Base-by-base conservation (phyloP, 1,140 invertebrate species). In the Cotesia typhae region DNA sequence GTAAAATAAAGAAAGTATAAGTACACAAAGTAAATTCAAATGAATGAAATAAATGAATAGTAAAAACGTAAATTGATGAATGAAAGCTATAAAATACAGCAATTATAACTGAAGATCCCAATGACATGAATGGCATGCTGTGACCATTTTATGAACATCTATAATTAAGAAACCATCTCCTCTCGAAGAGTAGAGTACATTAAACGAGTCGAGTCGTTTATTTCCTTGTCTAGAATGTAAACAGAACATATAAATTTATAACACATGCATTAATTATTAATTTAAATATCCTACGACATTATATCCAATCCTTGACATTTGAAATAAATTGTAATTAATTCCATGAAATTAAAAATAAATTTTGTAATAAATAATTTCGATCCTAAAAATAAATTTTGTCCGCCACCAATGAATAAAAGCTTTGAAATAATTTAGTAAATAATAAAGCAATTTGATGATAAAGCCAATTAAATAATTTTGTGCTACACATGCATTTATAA, bases 151-250 rank as follows among this genome's bases (percentile, higher is more conserved):
- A 17, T 53, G 65, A 51, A 67, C 14, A 51, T 65, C 55, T 52
- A 67, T 57, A 51, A 67, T 20, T 9, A 59, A 35, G 36, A 67
- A 14, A 59, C 64, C 52, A 67, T 72, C 64, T 66, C 67, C 74
- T 79, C 76, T 75, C 71, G 81, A 78, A 76, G 64, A 67, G 78
- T 79, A 80, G 79, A 79, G 79, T 81, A 78, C 74, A 81, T 83
- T 85, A 82, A 76, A 80, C 76, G 77, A 81, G 71, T 80, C 78
- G 9, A 59, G 41, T 78, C 79, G 74, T 77, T 78, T 87, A 87
- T 79, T 87, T 85, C 83, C 79, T 87, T 78, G 80, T 84, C 85
- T 87, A 85, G 79, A 87, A 87, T 74, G 72, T 80, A 80, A 82
- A 86, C 75, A 81, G 77, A 82, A 69, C 77, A 77, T 84, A 82